A percentile compares a stretch with the other conserved stretches of the same genome.
Evolutionary conservation across 2,888 invertebrate species (phyloP).

Genomic region (Zaprionus bogoriensis): DNA sequence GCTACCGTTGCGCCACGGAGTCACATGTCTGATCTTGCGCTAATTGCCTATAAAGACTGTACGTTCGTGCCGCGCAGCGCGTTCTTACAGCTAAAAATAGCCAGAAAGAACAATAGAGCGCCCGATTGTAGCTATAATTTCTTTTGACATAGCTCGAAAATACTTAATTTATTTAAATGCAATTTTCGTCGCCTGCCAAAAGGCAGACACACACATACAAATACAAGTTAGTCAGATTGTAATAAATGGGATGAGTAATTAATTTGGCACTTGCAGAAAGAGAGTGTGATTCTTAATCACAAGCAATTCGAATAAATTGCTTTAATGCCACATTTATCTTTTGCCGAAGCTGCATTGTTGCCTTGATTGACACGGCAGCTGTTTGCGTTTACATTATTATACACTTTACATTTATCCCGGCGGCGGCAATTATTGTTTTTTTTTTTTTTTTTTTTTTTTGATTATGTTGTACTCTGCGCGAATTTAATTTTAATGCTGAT

Average conservation of each 20-base stretch:
- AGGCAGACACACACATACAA: constrained; percentile 5
- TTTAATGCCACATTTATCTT: constrained; percentile 54
- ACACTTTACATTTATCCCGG: no score
- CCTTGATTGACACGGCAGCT: constrained; percentile 66
- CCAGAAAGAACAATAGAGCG: constrained; percentile 6
- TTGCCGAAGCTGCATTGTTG: constrained; percentile 48
- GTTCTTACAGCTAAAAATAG: not conserved
- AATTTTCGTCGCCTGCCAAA: constrained; percentile 60
- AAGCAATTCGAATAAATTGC: constrained; percentile 49
- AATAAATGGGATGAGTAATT: constrained; percentile 31
- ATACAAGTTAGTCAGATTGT: constrained; percentile 42
- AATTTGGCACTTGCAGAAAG: constrained; percentile 39
- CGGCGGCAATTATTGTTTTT: constrained; percentile 12
- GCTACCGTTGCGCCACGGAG: constrained; percentile 69
- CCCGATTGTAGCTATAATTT: constrained; percentile 6
- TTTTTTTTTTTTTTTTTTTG: constrained; percentile 7
- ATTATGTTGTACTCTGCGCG: constrained; percentile 50
- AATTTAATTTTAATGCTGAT: constrained; percentile 41
- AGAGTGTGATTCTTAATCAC: constrained; percentile 30
- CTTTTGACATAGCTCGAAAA: constrained; percentile 18
- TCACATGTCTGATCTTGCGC: constrained; percentile 41
- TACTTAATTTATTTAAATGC: constrained; percentile 41
- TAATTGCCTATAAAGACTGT: not conserved
- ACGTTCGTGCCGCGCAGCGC: no score
- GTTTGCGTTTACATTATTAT: constrained; percentile 35